These are phyloP conservation scores for Cydia pomonella DNA, from an alignment of 1,140 invertebrate genomes.

Conservation along the genomic window DNA sequence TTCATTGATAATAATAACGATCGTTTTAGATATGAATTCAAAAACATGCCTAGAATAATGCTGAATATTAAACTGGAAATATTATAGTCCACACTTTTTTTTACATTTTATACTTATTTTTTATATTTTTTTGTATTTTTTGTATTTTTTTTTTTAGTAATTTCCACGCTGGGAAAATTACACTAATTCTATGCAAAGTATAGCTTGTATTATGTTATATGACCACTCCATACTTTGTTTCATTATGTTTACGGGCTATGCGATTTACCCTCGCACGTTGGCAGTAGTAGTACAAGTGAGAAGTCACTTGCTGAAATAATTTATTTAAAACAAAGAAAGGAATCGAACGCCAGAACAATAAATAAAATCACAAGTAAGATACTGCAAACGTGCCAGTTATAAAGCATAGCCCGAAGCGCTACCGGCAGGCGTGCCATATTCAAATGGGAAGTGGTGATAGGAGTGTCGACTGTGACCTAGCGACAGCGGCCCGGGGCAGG, in stretches of 20 bases:
- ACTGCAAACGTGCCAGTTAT: conserved; percentile 78
- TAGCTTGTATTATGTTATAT: conserved; percentile 86
- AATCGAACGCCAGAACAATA: conserved; percentile 33
- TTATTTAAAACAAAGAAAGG: conserved; percentile 28
- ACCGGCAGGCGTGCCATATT: conserved; percentile 59
- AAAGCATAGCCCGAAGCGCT: conserved; percentile 79
- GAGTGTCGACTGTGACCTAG: conserved; percentile 63
- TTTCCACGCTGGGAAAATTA: conserved; percentile 86
- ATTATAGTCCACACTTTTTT: conserved; percentile 73
- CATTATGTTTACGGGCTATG: conserved; percentile 77
- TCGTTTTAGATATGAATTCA: conserved; percentile 72
- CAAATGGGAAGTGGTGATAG: conserved; percentile 73
- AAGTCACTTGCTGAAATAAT: conserved; percentile 41
- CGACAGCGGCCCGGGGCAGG: conserved; percentile 59
- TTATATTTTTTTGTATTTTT: conserved; percentile 64
- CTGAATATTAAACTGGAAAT: conserved; percentile 80
- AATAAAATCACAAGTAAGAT: conserved; percentile 59
- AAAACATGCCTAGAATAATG: conserved; percentile 77
- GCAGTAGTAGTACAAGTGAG: conserved; percentile 66
- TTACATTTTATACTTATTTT: conserved; percentile 54
- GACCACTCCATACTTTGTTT: conserved; percentile 80
- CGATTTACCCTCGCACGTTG: conserved; percentile 77
- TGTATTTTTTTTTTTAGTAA: conserved; percentile 73
- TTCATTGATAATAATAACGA: conserved; percentile 70
- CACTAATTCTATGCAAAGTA: conserved; percentile 95